Evolutionary conservation across 2,888 invertebrate species (phyloP), one percentile per base, ranked within the genome.

Genomic region (Latrodectus elegans): DNA sequence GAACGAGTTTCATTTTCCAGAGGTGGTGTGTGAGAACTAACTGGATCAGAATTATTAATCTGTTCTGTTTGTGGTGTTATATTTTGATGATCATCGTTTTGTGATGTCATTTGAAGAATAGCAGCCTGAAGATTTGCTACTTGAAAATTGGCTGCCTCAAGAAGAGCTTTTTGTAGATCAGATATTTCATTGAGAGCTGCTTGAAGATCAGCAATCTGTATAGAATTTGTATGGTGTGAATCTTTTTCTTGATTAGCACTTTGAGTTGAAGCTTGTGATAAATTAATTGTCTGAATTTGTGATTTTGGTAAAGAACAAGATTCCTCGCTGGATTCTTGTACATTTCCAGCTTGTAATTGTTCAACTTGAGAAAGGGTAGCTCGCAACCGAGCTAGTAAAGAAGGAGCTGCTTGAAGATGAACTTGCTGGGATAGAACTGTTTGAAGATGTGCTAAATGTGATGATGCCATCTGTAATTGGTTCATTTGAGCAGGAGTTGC

Each of bases 81-180:
- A 11, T 3, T 11, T n/a, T 60, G 60, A 11, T 12, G n/a, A 60
- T 60, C 60, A 10, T 60, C 60, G 0, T n/a, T 60, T 60, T 60
- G 60, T 60, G 60, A 15, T 15, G 60, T 60, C 14, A 60, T 60
- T 15, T 60, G 60, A n/a, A 60, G 60, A 11, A 60, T 60, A 15
- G 60, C 60, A 60, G 60, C 60, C 10, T 60, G 60, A 11, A 60
- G 60, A n/a, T 60, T 60, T 12, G 60, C 60, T 60, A 60, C 60
- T 60, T 60, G 60, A 60, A 60, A 60, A 60, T 60, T 60, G 12
- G 60, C 60, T 60, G 60, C 60, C n/a, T 60, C 60, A 60, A 60
- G 60, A 60, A 60, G 60, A 60, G 60, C 60, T n/a, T 60, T 60
- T 60, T 60, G 60, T 15, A 60, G 60, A 60, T 60, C 60, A 60